Evolutionary conservation across 1,140 invertebrate species (phyloP).

Genomic region (Heliconius melpomene): DNA sequence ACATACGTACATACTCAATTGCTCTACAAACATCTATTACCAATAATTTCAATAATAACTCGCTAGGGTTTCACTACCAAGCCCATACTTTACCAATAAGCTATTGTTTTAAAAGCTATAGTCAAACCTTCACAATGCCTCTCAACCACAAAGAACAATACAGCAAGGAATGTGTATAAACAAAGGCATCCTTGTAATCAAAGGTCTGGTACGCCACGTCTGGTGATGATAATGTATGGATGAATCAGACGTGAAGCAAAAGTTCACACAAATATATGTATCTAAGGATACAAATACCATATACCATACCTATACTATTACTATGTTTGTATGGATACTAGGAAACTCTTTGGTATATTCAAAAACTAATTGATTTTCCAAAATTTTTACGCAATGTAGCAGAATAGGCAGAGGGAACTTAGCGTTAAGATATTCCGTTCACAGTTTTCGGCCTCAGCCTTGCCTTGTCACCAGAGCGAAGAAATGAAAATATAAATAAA

Average conservation of each 20-base stretch:
- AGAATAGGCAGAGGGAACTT: too few relatives aligned
- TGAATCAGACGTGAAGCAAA: background rate
- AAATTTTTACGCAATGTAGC: too few relatives aligned
- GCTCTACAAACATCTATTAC: background rate
- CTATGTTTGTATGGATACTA: background rate
- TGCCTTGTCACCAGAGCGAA: too few relatives aligned
- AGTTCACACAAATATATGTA: background rate
- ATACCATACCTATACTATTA: too few relatives aligned
- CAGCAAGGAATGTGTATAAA: constrained; percentile 1
- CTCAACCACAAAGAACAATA: background rate
- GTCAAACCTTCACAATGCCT: background rate
- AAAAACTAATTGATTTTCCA: background rate
- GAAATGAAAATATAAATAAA: too few relatives aligned
- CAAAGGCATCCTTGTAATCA: constrained; percentile 24
- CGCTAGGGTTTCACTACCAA: background rate
- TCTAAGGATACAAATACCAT: background rate
- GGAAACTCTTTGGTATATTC: background rate
- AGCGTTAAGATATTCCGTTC: too few relatives aligned
- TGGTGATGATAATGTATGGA: constrained; percentile 10
- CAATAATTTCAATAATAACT: background rate
- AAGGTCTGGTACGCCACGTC: constrained; percentile 18
- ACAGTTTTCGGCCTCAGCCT: too few relatives aligned
- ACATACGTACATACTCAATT: background rate
- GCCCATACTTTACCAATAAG: background rate
- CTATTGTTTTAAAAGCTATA: background rate